A percentile compares a stretch with the other conserved stretches of the same genome.
Evolutionary conservation across 2,888 invertebrate genomes (phyloP).

Genomic region (Lasius fuliginosus): DNA sequence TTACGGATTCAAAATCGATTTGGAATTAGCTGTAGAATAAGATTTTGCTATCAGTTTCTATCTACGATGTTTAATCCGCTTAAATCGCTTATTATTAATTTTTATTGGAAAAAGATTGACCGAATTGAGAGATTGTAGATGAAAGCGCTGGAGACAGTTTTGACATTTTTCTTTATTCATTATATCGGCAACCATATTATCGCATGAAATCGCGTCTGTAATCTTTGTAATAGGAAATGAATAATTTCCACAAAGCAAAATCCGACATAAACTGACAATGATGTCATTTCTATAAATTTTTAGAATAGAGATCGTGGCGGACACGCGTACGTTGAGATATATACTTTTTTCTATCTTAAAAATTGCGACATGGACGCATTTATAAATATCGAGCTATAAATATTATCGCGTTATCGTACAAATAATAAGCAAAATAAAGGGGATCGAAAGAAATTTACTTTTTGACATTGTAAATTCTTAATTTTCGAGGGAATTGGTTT

Average conservation of each 20-base stretch:
- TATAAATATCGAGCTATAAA: not conserved
- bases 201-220: not conserved
- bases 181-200: not conserved
- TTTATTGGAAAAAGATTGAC: not conserved
- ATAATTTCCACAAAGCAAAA: not conserved
- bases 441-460: not conserved
- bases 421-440: not conserved
- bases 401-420: not conserved
- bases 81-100: not conserved
- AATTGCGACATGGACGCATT: not conserved
- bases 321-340: not conserved
- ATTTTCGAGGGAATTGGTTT: not conserved
- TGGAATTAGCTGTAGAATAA: not conserved
- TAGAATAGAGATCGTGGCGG: not conserved
- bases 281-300: constrained; percentile 23
- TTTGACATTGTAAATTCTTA: not conserved
- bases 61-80: not conserved
- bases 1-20: constrained; percentile 9
- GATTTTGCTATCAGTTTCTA: not conserved
- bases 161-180: not conserved
- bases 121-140: not conserved
- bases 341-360: not conserved
- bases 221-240: constrained; percentile 18
- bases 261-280: not conserved
- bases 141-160: not conserved